Evolutionary conservation across 2,797 vertebrate species (phyloP), one percentile per base, ranked within the genome.

Genomic region (Cyclura pinguis): DNA sequence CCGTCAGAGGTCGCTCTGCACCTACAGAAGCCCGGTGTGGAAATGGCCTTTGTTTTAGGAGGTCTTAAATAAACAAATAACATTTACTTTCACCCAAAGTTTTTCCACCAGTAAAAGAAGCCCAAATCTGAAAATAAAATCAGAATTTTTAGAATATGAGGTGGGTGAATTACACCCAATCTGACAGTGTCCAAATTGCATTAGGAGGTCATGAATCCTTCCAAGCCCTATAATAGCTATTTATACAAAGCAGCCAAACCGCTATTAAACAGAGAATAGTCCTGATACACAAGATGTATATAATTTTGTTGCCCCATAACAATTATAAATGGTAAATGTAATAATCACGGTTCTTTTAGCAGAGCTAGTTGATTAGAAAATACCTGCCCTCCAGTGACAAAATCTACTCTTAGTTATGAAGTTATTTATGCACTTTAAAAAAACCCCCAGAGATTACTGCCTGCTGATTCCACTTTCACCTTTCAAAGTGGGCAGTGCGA

Each of bases 351-450:
- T 38, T 32, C 10, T 84, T 84, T 84, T 84, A 84, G 24, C 24
- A 47, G 16, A 0, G 6, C 1, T 47, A 6, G 62, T 47, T 67
- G 62, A 67, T 18, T 14, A 2, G 42, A 67, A 69, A 84, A 18
- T 29, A 22, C 2, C 22, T 38, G 27, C 64, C 59, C 27, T 14
- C 47, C 67, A 69, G 7, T 69, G 6, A 29, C 6, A 29, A 84
- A 47, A 87, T 78, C 81, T 91, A 76, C 85, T 1, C 57, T 38
- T 57, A 38, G 91, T 94, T 95, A 94, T 93, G 94, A 85, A 96
- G 94, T 35, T 90, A 92, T 92, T 96, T 94, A 90, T 86, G 88
- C 92, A 94, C 93, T 92, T 91, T 96, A 92, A 52, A 78, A 82
- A 93, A 47, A 47, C 42, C 42, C 42, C 42, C 0, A 80, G 50